Percentiles rank a stretch among this genome's conserved stretches.
phyloP scores from a whole-genome alignment of 2,888 invertebrate genomes.

The Drosophila niveifrons region DNA sequence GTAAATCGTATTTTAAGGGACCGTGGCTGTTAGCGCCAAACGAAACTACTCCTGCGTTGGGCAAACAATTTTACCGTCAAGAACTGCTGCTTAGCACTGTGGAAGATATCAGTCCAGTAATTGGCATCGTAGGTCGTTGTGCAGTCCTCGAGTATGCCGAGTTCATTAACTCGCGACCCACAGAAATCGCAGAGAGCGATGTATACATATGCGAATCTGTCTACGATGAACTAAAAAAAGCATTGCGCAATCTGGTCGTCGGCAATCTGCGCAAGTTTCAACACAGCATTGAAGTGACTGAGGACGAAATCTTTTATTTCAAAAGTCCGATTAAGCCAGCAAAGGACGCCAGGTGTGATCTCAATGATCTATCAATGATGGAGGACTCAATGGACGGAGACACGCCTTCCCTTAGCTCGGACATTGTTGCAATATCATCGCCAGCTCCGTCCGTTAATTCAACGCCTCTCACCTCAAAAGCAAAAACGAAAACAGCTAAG shows the following conservation, averaged over 20 bases:
- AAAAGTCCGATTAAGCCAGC: conserved; percentile 88
- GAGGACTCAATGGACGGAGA: conserved; percentile 94
- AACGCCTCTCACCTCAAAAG: conserved; percentile 84
- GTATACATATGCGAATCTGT: conserved; percentile 96
- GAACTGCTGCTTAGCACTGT: conserved; percentile 96
- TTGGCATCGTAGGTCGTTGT: conserved; percentile 96
- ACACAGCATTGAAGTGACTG: conserved; percentile 93
- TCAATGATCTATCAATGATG: conserved; percentile 86
- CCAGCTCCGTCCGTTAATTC: conserved; percentile 85
- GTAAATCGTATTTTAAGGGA: conserved; percentile 96
- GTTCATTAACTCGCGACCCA: conserved; percentile 95
- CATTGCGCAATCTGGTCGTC: conserved; percentile 89
- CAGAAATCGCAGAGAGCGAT: conserved; percentile 96
- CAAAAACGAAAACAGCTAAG: conserved; percentile 89
- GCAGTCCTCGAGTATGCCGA: conserved; percentile 95
- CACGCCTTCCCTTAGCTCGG: conserved; percentile 92
- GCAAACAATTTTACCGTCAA: conserved; percentile 94
- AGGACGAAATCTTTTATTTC: conserved; percentile 96
- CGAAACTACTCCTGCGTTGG: conserved; percentile 93
- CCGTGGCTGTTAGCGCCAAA: conserved; percentile 96
- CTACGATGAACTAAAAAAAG: conserved; percentile 94
- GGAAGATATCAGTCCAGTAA: conserved; percentile 95
- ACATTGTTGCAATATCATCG: conserved; percentile 88
- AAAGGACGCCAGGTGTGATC: conserved; percentile 79
- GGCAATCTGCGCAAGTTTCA: conserved; percentile 92